Evolutionary conservation across 2,888 invertebrate genomes (phyloP), one percentile per base, ranked within the genome.

Genomic region (Elysia crispata): DNA sequence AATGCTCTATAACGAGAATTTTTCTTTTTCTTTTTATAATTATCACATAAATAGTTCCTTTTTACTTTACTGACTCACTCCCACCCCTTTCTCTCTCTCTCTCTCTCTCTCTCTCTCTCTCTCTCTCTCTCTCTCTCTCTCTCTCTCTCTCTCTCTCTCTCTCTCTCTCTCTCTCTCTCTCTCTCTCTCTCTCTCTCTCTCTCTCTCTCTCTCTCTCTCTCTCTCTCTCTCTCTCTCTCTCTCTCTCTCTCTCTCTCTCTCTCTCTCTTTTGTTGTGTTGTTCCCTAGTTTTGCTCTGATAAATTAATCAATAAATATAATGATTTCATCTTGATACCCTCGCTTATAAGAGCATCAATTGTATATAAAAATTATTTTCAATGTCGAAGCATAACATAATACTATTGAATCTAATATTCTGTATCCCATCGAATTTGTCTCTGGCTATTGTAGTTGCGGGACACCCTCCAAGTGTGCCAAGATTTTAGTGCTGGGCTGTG

Each of bases 401-500:
- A 3, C 41, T 41, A 41, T 41, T 41, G 41, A 49, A 49, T 50
- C 23, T 49, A 11, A 18, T n/a, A 1, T 33, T n/a, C 5, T 23
- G 49, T 11, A 1, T 41, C 41, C 41, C 41, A 11, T 11, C 41
- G 5, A 6, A 3, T 41, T 11, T 41, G 5, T 11, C 41, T 20
- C n/a, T 50, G 31, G 20, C 5, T 23, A 8, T 95, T 96, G 92
- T 96, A 98, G 98, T 98, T 97, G 97, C 98, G 97, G 97, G 98
- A 97, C 97, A 98, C 97, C 97, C 97, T 97, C 97, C 98, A 96
- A 97, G 97, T 97, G 96, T 98, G 97, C 98, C 97, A 97, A 97
- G 98, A 97, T 98, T 98, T 97, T 98, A 98, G 97, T 96, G 96
- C 96, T 94, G 97, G 97, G 94, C 96, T 96, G 94, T 97, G 97